Percentiles rank a stretch among this genome's conserved stretches.
phyloP scores from a whole-genome alignment of 53 echinoderm and acorn worm species.

The Luidia sarsii region DNA sequence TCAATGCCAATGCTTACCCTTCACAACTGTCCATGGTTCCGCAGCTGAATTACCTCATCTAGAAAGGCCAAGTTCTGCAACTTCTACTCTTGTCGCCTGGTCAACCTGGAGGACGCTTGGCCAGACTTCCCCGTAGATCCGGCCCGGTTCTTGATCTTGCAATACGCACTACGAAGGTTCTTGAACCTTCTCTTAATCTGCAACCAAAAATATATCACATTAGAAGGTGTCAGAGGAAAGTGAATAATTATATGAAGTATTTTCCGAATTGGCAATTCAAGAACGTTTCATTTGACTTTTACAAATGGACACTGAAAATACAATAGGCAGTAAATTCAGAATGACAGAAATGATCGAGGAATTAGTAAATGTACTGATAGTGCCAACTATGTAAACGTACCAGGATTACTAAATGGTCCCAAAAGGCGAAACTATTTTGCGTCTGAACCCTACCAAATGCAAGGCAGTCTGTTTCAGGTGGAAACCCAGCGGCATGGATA shows the following conservation, averaged over 20 bases:
- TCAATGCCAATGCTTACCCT: constrained; percentile 28
- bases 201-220: neutral
- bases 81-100: constrained; percentile 5
- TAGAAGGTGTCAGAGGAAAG: constrained; percentile 6
- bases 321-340: neutral
- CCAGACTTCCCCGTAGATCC: neutral
- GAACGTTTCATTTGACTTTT: neutral
- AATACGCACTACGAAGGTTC: constrained; percentile 4
- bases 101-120: constrained; percentile 15
- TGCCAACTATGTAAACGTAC: constrained; percentile 1
- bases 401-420: too few species aligned
- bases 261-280: neutral
- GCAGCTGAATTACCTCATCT: constrained; percentile 11
- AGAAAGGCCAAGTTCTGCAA: constrained; percentile 21
- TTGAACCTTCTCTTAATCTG: constrained; percentile 8
- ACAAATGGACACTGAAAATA: neutral
- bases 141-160: constrained; percentile 6
- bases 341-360: neutral
- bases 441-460: too few species aligned
- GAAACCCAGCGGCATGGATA: too few species aligned
- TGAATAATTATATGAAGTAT: constrained; percentile 10
- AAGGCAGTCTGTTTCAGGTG: too few species aligned
- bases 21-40: constrained; percentile 6
- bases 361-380: neutral
- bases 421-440: too few species aligned